Base-by-base conservation (phyloP, 2,797 vertebrate genomes). In the Erithacus rubecula region DNA sequence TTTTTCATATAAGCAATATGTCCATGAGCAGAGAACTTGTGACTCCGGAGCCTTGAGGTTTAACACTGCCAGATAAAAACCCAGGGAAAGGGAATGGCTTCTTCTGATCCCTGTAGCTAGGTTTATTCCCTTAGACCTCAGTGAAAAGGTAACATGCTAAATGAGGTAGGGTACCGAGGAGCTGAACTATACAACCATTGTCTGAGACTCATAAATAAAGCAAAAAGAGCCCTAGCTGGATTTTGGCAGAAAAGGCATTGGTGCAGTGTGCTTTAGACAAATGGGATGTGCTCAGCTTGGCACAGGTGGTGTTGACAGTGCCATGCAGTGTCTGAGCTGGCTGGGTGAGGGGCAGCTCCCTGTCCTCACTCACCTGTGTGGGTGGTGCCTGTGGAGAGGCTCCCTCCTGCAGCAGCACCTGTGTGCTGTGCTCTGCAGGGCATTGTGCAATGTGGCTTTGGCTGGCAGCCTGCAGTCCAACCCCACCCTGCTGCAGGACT, bases 221-320 rank as follows among this genome's bases (percentile, higher is more conserved):
- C 13, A 80, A 62, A 89, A 59, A 53, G 12, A 83, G 8, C 34
- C 52, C 15, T 12, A 43, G 64, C 32, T 74, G 0, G 1, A 2
- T 56, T 91, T 75, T 21, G 24, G 16, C 58, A 55, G 39, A 49
- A 93, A 76, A 90, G 8, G 4, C 41, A 11, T 34, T 49, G 41
- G 36, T 75, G 6, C 36, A 52, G 17, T 6, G 43, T 22, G 17
- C 52, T 96, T 87, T 32, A 47, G 43, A 53, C 47, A 81, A 77
- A 46, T 9, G 20, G 22, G n/a, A 64, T 51, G 43, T 78, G 51
- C 24, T 85, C 75, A 22, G 29, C 80, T 71, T 77, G 84, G 71
- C 75, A 39, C 15, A 30, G 20, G 9, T 0, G 0, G 8, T 49
- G 34, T 58, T 83, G 62, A 58, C 36, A 6, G 1, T 6, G 46